Conservation (phyloP, 2,888 invertebrate species). For the Bembecia ichneumoniformis region DNA sequence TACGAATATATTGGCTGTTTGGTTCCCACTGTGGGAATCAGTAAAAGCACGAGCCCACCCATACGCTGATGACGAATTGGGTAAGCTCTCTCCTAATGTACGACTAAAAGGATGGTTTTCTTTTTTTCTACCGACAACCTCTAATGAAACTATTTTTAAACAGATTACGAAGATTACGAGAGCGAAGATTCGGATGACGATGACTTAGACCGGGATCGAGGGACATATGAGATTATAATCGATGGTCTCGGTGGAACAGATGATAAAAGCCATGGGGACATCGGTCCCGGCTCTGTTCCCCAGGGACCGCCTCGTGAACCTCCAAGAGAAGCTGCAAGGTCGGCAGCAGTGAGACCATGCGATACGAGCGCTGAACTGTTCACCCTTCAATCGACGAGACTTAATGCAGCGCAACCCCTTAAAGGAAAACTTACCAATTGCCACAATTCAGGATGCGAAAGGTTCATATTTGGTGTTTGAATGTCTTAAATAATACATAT, state of each 20-base stretch:
- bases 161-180: conserved; percentile 64
- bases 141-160: neutral
- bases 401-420: conserved; percentile 86
- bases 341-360: conserved; percentile 81
- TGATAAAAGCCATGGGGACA: conserved; percentile 30
- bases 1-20: conserved; percentile 56
- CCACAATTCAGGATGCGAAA: conserved; percentile 89
- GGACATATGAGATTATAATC: conserved; percentile 62
- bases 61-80: conserved; percentile 67
- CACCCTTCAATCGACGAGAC: conserved; percentile 83
- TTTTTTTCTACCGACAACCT: neutral
- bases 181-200: conserved; percentile 48
- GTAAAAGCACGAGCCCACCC: conserved; percentile 41
- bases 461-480: conserved; percentile 55
- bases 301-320: conserved; percentile 38
- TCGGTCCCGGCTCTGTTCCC: conserved; percentile 24
- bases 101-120: neutral
- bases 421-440: conserved; percentile 92
- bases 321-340: conserved; percentile 67
- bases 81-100: conserved; percentile 20
- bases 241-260: conserved; percentile 37
- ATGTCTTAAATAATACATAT: neutral
- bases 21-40: conserved; percentile 57
- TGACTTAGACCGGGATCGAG: conserved; percentile 46
- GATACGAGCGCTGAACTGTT: conserved; percentile 91